These are phyloP conservation scores for Strongylocentrotus purpuratus DNA, from an alignment of 35 echinoderm and acorn worm species.

Conservation along the genomic window DNA sequence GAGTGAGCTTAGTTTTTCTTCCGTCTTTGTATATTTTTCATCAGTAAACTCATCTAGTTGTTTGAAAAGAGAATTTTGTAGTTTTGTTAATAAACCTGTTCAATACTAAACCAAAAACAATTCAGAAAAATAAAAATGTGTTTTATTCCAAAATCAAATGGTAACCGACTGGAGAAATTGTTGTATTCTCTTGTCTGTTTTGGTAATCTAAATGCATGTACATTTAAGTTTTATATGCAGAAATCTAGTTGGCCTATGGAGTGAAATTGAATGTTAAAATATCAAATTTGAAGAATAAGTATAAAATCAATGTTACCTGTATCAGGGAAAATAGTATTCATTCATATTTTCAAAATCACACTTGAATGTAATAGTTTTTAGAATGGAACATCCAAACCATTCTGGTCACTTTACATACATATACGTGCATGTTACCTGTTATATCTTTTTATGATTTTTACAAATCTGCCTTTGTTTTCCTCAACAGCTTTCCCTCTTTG, in stretches of 20 bases:
- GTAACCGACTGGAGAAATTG: neutral
- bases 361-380: neutral
- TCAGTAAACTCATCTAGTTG: too few relatives aligned
- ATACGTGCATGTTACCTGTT: neutral
- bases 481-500: conserved; percentile 75
- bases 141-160: too few relatives aligned
- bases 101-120: too few relatives aligned
- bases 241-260: neutral
- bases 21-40: too few relatives aligned
- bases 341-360: neutral
- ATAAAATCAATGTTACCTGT: neutral
- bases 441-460: neutral
- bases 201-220: too few relatives aligned
- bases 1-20: conserved; percentile 55
- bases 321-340: neutral
- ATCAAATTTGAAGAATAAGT: neutral
- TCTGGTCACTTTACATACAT: neutral
- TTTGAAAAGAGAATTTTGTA: too few relatives aligned
- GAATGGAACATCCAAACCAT: neutral
- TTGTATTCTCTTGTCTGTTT: too few relatives aligned
- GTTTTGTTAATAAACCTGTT: too few relatives aligned
- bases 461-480: neutral
- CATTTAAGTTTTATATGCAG: too few relatives aligned
- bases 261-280: neutral
- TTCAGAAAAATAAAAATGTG: too few relatives aligned